Evolutionary conservation across 2,797 vertebrate genomes (phyloP).

Genomic region (Buphagus erythrorhynchus): DNA sequence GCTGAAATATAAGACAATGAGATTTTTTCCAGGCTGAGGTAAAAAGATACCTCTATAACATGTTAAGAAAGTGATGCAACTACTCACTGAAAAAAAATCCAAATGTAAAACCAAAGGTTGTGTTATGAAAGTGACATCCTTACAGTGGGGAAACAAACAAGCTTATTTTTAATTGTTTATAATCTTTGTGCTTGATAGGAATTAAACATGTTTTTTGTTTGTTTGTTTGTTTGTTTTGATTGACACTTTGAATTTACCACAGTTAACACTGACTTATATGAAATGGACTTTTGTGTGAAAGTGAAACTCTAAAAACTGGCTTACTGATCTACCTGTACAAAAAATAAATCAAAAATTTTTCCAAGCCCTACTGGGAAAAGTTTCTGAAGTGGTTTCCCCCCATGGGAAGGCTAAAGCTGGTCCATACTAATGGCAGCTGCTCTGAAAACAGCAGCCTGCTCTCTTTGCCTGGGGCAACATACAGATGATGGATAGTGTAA

Average conservation of each 20-base stretch:
- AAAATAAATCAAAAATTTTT: neutral
- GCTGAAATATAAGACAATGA: neutral
- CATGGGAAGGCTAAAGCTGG: neutral
- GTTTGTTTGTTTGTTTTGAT: neutral
- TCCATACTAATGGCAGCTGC: neutral
- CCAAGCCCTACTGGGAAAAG: neutral
- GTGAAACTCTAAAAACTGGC: neutral
- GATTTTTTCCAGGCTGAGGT: neutral
- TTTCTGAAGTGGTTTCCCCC: neutral
- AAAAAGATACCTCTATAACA: neutral
- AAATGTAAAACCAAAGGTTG: neutral
- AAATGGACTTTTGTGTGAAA: neutral
- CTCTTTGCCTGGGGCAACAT: slow-evolving; percentile 60
- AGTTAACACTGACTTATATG: neutral
- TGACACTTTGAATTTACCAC: neutral
- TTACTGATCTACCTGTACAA: neutral
- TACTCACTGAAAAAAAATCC: neutral
- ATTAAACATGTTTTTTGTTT: neutral
- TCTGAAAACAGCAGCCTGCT: slow-evolving; percentile 42
- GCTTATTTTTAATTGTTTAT: neutral
- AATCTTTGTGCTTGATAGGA: neutral
- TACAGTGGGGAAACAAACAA: neutral
- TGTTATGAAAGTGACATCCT: neutral
- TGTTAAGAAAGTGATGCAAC: neutral
- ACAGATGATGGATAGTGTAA: slow-evolving; percentile 60